Conservation (phyloP, 2,797 vertebrate species). For the Myotis pilosus region DNA sequence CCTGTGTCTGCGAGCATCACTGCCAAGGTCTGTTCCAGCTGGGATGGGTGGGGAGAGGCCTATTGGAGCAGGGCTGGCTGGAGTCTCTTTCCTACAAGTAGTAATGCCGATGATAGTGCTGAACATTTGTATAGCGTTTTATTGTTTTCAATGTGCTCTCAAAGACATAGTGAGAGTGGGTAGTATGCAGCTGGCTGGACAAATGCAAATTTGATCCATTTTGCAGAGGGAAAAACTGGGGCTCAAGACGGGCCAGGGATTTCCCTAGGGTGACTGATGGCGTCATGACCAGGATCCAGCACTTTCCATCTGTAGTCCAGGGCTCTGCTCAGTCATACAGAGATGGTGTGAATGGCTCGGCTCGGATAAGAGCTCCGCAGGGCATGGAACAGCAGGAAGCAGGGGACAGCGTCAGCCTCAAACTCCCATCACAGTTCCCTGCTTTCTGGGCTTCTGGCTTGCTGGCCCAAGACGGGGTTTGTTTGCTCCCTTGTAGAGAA, state of each 20-base stretch:
- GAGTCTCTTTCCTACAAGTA: background rate
- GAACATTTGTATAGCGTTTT: background rate
- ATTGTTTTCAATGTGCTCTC: background rate
- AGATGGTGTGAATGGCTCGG: background rate
- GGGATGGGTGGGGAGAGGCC: background rate
- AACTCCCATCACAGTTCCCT: background rate
- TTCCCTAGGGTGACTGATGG: background rate
- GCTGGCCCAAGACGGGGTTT: background rate
- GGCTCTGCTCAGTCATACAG: background rate
- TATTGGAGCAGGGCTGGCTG: background rate
- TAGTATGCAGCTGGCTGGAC: background rate
- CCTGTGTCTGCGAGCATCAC: background rate
- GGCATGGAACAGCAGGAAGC: background rate
- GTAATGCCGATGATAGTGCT: background rate
- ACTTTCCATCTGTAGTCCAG: background rate
- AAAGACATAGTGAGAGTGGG: background rate
- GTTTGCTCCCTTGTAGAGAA: background rate
- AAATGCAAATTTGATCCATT: background rate
- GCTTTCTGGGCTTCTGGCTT: background rate
- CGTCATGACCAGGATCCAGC: background rate
- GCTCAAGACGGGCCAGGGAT: background rate
- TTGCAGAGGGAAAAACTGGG: background rate
- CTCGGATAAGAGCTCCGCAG: background rate
- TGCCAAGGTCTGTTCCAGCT: slow-evolving; percentile 30
- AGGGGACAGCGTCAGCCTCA: background rate